Evolutionary conservation across 64 coral and sea anemone genomes (phyloP), one percentile per base, ranked within the genome.

Genomic region (Orbicella faveolata): DNA sequence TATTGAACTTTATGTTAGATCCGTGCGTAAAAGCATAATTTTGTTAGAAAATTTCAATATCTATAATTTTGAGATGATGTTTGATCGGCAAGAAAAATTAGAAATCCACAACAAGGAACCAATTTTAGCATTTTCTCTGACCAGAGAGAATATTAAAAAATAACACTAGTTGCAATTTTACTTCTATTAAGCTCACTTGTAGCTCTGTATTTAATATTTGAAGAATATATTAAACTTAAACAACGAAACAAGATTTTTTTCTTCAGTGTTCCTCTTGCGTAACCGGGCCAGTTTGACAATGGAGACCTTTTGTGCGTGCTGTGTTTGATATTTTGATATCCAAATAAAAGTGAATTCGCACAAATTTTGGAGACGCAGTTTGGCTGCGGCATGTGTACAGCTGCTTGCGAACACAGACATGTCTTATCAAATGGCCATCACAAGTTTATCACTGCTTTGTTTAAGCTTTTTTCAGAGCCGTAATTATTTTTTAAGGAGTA

Each of bases 341-440:
- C 67, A 85, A 81, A 85, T 72, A 68, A 85, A 17, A 44, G 18
- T 69, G 21, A 23, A 72, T 85, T 85, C 82, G 82, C 44, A 37
- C 36, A 85, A 85, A 85, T 72, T 30, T 85, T 36, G 37, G 16
- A 72, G 37, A 0, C 37, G n/a, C 39, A 72, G 63, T 68, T 52
- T 85, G 8, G 55, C 44, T 44, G 19, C 72, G 6, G 11, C 19
- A 52, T 85, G 65, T 85, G 23, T 51, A 73, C 82, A 85, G 82
- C 82, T 85, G 82, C 65, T 39, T 25, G 21, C 11, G 17, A 26
- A 85, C 51, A 85, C 37, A 85, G 82, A 85, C 63, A 72, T 69
- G 64, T 13, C 82, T 68, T 85, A 85, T 85, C 82, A 85, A 52
- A 85, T 85, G 82, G 82, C 65, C 39, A 26, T 20, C 61, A 39